Conservation (phyloP, 2,797 vertebrate genomes). For the Tarsius wallacei region DNA sequence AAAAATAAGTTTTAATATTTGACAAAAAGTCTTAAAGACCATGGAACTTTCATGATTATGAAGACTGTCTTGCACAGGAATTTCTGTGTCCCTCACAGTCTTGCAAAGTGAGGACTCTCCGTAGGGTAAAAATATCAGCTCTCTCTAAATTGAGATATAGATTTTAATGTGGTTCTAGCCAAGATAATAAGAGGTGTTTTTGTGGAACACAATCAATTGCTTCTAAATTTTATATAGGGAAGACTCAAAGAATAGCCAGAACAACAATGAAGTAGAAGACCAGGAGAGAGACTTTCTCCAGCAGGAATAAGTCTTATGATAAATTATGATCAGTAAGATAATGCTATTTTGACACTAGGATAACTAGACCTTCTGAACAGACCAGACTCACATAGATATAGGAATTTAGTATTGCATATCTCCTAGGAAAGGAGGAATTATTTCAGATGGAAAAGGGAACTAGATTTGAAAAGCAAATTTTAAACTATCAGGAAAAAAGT, state of each 20-base stretch:
- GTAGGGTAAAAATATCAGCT: background rate
- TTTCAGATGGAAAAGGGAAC: background rate
- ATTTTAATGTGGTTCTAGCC: background rate
- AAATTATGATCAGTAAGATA: rapidly evolving
- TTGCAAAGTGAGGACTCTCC: background rate
- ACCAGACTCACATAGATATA: rapidly evolving
- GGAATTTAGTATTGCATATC: too few relatives aligned
- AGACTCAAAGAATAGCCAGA: background rate
- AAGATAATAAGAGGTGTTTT: background rate
- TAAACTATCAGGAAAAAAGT: background rate
- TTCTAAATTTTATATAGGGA: background rate
- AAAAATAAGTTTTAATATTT: background rate
- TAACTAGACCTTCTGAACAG: background rate
- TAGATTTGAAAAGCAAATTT: background rate
- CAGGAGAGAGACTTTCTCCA: background rate
- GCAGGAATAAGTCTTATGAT: background rate
- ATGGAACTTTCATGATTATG: background rate
- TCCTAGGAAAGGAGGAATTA: background rate
- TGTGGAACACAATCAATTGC: background rate
- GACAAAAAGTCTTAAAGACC: background rate
- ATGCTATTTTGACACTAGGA: background rate
- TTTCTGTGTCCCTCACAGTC: background rate
- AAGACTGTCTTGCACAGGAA: rapidly evolving
- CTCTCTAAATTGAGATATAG: background rate
- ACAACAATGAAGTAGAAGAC: background rate